Conservation (phyloP, 2,888 invertebrate species). For the Pterobdella sp. region DNA sequence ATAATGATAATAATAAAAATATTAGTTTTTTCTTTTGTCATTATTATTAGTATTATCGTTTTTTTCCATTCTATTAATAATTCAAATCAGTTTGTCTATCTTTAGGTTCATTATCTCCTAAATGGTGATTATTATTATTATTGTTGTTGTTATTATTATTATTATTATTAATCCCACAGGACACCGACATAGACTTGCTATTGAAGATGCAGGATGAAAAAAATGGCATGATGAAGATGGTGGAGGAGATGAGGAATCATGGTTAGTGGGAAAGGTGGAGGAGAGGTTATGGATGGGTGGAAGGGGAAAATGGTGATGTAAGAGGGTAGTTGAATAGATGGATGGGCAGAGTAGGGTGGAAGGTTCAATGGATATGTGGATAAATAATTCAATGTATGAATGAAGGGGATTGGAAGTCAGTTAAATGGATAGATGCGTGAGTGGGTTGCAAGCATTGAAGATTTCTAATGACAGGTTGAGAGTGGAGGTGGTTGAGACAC, state of each 20-base stretch:
- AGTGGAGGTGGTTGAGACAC: background rate
- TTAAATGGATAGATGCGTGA: background rate
- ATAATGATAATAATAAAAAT: no score
- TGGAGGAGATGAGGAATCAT: background rate
- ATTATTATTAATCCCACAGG: background rate
- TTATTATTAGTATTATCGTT: background rate
- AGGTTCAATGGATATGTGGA: background rate
- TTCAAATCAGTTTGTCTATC: background rate
- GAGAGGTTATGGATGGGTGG: background rate
- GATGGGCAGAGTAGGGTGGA: background rate
- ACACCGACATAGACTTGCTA: background rate
- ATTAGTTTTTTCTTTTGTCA: no score
- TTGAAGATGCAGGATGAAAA: background rate
- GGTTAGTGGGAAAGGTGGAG: background rate
- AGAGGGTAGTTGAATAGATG: conserved; percentile 5
- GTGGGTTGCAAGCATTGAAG: background rate
- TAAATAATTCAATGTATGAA: background rate
- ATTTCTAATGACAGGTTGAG: background rate
- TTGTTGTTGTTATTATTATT: conserved; percentile 20
- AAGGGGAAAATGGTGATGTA: background rate
- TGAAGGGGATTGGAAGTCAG: background rate
- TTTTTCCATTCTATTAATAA: background rate
- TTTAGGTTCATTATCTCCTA: conserved; percentile 23
- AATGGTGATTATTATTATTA: conserved; percentile 17
- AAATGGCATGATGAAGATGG: background rate